A percentile compares a stretch with the other conserved stretches of the same genome.
Conservation (phyloP, 1,140 invertebrate genomes). For the Heliothis subflexa region DNA sequence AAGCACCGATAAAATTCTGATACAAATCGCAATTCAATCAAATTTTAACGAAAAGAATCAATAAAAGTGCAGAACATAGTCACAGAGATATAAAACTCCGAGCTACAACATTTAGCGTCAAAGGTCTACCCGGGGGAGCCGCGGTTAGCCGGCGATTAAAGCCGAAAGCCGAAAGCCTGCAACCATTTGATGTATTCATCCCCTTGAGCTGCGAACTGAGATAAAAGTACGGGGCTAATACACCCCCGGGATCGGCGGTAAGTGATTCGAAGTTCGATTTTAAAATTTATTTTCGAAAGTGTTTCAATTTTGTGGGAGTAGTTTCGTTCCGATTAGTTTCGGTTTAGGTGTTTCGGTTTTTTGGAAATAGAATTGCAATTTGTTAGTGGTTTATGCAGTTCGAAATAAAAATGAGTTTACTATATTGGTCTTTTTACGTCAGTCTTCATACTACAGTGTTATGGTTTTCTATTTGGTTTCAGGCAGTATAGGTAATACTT, state of each 20-base stretch:
- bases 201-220: slow-evolving; percentile 59
- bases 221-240: slow-evolving; percentile 64
- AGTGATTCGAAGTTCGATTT: slow-evolving; percentile 54
- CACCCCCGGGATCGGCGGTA: slow-evolving; percentile 49
- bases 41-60: neutral
- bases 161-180: slow-evolving; percentile 50
- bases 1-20: too few relatives aligned
- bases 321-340: slow-evolving; percentile 17
- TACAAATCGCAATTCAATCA: neutral
- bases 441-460: too few relatives aligned
- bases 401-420: too few relatives aligned
- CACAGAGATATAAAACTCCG: slow-evolving; percentile 10
- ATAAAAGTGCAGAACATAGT: neutral
- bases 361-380: neutral
- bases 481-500: too few relatives aligned
- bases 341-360: neutral
- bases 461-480: too few relatives aligned
- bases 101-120: slow-evolving; percentile 45
- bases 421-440: too few relatives aligned
- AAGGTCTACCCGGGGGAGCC: slow-evolving; percentile 50
- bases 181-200: slow-evolving; percentile 70
- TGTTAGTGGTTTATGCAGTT: neutral
- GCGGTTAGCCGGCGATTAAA: slow-evolving; percentile 65
- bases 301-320: slow-evolving; percentile 16
- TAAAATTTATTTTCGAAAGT: slow-evolving; percentile 43